Conservation (phyloP, 2,888 invertebrate genomes). For the Slavum lentiscoides region DNA sequence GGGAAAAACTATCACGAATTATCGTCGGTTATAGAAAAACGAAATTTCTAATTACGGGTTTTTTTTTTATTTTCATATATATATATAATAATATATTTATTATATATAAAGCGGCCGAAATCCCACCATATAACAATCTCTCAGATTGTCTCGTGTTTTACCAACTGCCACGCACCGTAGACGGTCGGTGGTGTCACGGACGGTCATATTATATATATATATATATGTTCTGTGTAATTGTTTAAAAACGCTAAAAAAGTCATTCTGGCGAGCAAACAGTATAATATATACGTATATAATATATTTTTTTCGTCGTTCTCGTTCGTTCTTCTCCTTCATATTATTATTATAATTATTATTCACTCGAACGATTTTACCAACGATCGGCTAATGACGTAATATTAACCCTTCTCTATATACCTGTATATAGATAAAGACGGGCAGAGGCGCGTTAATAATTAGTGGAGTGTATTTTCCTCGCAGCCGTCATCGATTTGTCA, state of each 20-base stretch:
- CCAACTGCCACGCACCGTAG: background rate
- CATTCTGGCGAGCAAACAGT: slow-evolving; percentile 33
- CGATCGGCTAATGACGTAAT: slow-evolving; percentile 43
- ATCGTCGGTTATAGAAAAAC: slow-evolving; percentile 40
- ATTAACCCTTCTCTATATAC: slow-evolving; percentile 14
- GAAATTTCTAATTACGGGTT: slow-evolving; percentile 47
- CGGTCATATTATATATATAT: too few relatives aligned
- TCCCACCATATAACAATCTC: background rate
- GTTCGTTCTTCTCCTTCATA: slow-evolving; percentile 11
- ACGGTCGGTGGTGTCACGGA: slow-evolving; percentile 39
- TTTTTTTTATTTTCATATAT: too few relatives aligned
- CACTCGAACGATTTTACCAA: slow-evolving; percentile 50
- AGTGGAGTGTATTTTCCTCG: slow-evolving; percentile 15
- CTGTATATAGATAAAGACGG: too few relatives aligned
- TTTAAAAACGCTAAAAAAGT: slow-evolving; percentile 49
- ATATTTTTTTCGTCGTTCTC: slow-evolving; percentile 13
- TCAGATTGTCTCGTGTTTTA: too few relatives aligned
- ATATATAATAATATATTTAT: too few relatives aligned
- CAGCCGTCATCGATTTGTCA: slow-evolving; percentile 27
- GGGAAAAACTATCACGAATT: slow-evolving; percentile 39
- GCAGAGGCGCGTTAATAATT: slow-evolving; percentile 18
- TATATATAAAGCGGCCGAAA: too few relatives aligned
- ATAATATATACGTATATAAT: background rate
- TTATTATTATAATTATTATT: slow-evolving; percentile 40
- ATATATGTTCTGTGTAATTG: slow-evolving; percentile 24